These are phyloP conservation scores for Dicycla oo DNA, from an alignment of 2,888 invertebrate genomes.

Conservation along the genomic window DNA sequence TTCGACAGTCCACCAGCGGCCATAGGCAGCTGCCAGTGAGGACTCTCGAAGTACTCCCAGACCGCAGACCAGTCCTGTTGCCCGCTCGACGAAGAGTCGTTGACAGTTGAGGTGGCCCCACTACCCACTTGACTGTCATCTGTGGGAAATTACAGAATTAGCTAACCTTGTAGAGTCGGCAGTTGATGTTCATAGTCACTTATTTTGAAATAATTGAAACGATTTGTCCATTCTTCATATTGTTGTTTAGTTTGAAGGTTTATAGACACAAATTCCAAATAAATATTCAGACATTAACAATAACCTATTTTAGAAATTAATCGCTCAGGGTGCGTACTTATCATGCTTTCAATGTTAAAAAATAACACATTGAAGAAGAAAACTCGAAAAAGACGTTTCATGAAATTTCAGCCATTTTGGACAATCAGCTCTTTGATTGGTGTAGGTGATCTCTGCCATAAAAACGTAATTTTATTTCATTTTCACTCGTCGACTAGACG, in stretches of 20 bases:
- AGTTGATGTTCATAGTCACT: background rate
- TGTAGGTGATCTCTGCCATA: background rate
- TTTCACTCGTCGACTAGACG: background rate
- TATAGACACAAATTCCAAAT: background rate
- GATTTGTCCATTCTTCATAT: background rate
- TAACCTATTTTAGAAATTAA: background rate
- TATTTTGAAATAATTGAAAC: too few species aligned
- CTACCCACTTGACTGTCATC: slow-evolving; percentile 83
- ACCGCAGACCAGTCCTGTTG: slow-evolving; percentile 96
- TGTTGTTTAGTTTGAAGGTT: too few species aligned
- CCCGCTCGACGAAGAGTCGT: slow-evolving; percentile 88
- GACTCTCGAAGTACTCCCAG: slow-evolving; percentile 96
- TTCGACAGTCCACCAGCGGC: slow-evolving; percentile 93
- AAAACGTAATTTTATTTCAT: background rate
- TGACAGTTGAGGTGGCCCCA: slow-evolving; percentile 85
- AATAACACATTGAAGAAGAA: background rate
- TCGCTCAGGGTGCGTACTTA: background rate
- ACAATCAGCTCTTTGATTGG: background rate
- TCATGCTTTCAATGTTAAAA: too few species aligned
- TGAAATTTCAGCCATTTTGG: background rate
- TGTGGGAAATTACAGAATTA: slow-evolving; percentile 46
- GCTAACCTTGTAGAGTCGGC: too few species aligned
- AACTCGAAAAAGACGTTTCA: background rate
- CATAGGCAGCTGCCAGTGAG: slow-evolving; percentile 93
- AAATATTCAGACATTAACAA: background rate